A percentile compares a stretch with the other conserved stretches of the same genome.
These are phyloP conservation scores for Lasioglossum vierecki DNA, from an alignment of 2,888 invertebrate genomes.

Conservation along the genomic window DNA sequence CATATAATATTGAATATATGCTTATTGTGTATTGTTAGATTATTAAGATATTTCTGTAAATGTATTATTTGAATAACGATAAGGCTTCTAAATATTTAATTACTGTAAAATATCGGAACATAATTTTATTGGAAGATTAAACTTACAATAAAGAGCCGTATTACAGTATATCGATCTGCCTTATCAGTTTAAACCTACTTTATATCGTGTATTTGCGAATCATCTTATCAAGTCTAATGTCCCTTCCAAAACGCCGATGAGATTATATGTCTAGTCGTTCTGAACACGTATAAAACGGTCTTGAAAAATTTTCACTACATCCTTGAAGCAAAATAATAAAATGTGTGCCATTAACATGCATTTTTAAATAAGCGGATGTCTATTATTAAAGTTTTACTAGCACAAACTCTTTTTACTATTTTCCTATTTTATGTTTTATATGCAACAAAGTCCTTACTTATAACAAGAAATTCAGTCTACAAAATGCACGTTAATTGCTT, in stretches of 20 bases:
- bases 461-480: not conserved
- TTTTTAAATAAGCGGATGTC: slow-evolving; percentile 15
- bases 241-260: not conserved
- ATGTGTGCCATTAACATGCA: slow-evolving; percentile 27
- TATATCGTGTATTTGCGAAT: not conserved
- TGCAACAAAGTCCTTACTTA: not conserved
- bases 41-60: not conserved
- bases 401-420: slow-evolving; percentile 7
- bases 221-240: not conserved
- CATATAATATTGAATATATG: not conserved
- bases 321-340: slow-evolving; percentile 19
- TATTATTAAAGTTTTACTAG: slow-evolving; percentile 20
- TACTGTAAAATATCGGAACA: not conserved
- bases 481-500: slow-evolving; percentile 26
- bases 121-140: not conserved
- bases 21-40: not conserved
- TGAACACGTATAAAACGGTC: slow-evolving; percentile 23
- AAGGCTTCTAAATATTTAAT: not conserved
- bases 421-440: slow-evolving; percentile 3
- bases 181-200: not conserved
- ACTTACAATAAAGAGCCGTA: slow-evolving; percentile 3
- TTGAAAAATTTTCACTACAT: slow-evolving; percentile 17
- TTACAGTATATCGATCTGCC: not conserved
- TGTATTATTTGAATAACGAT: not conserved
- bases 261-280: not conserved